These are phyloP conservation scores for Psephotus haematonotus DNA, from an alignment of 2,113 vertebrate species.

Conservation along the genomic window DNA sequence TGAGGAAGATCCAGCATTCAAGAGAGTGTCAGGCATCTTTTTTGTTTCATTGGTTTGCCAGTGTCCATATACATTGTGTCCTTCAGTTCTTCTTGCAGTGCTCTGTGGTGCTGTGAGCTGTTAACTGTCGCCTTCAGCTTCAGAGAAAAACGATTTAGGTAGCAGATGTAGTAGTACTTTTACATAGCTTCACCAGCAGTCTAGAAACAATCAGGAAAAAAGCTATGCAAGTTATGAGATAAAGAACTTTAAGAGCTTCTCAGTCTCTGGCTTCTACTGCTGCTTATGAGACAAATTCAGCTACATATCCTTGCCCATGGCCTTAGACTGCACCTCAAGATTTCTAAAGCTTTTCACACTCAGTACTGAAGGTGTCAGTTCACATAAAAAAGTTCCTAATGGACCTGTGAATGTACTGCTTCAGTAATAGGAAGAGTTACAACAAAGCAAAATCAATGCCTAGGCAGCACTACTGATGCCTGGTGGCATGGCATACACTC, in stretches of 20 bases:
- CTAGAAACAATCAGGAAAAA: background rate
- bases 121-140: background rate
- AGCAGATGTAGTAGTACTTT: background rate
- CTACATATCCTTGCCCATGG: background rate
- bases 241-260: background rate
- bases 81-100: background rate
- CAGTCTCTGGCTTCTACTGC: background rate
- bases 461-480: constrained; percentile 24
- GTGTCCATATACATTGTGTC: background rate
- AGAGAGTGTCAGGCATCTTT: background rate
- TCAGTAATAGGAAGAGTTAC: constrained; percentile 48
- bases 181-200: background rate
- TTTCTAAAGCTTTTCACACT: background rate
- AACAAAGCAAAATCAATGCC: constrained; percentile 48
- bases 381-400: constrained; percentile 6
- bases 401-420: constrained; percentile 20
- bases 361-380: background rate
- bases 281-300: background rate
- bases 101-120: background rate
- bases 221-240: background rate
- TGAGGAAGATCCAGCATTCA: background rate
- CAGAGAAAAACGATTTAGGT: background rate
- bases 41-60: background rate
- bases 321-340: background rate
- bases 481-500: background rate